A percentile compares a stretch with the other conserved stretches of the same genome.
phyloP scores from a whole-genome alignment of 1,140 invertebrate genomes.

The Drosophila varians region DNA sequence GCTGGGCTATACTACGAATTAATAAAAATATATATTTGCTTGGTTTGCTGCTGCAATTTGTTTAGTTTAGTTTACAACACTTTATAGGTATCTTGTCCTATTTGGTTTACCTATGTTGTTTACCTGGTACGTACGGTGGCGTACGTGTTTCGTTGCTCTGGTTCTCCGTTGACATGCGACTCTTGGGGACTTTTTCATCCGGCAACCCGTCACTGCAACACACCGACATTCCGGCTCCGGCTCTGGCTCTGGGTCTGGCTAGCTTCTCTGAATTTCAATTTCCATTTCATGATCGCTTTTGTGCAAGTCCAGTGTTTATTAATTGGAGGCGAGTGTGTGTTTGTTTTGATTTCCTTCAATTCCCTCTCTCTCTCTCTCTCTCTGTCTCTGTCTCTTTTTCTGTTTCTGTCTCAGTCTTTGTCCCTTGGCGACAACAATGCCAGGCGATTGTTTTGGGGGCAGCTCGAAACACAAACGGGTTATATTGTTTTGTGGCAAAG shows the following conservation, averaged over 20 bases:
- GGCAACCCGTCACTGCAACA: neutral
- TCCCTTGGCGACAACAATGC: conserved; percentile 40
- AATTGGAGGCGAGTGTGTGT: conserved; percentile 27
- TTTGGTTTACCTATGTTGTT: conserved; percentile 7
- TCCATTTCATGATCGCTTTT: conserved; percentile 47
- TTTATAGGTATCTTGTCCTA: neutral
- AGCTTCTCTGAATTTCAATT: conserved; percentile 47
- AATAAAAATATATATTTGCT: too few species aligned
- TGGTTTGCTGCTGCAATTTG: too few species aligned
- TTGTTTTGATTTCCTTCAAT: conserved; percentile 28
- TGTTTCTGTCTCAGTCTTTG: neutral
- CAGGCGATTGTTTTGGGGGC: conserved; percentile 15
- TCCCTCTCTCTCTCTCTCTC: neutral
- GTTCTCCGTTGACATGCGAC: conserved; percentile 22
- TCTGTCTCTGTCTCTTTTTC: neutral
- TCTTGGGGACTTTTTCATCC: neutral
- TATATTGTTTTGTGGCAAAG: conserved; percentile 35
- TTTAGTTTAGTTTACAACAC: too few species aligned
- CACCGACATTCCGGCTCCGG: neutral
- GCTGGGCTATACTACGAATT: too few species aligned
- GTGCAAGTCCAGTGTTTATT: conserved; percentile 35
- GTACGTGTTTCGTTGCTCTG: conserved; percentile 9
- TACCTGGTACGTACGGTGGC: neutral
- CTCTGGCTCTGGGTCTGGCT: neutral
- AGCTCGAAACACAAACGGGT: conserved; percentile 23